A percentile compares a stretch with the other conserved stretches of the same genome.
phyloP scores from a whole-genome alignment of 2,797 vertebrate species.

The Phrynocephalus vlangalii region DNA sequence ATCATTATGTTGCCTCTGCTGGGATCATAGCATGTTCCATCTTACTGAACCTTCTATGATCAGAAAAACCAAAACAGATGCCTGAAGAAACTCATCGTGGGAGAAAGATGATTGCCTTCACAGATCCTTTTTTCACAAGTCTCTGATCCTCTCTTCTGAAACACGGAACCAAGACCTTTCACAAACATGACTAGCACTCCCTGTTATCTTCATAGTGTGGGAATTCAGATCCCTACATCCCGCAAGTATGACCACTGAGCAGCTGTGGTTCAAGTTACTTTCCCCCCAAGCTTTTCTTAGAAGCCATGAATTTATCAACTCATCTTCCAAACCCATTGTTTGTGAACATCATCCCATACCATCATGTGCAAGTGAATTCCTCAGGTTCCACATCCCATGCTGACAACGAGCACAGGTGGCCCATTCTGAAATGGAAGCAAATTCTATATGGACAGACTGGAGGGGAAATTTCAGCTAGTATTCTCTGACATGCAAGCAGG shows the following conservation, averaged over 20 bases:
- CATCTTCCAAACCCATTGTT: not conserved
- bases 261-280: too few relatives aligned
- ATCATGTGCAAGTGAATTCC: not conserved
- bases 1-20: not conserved
- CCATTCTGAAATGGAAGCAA: too few relatives aligned
- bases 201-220: not conserved
- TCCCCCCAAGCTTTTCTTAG: too few relatives aligned
- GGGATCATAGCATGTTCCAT: not conserved
- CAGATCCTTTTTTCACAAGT: not conserved
- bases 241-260: too few relatives aligned
- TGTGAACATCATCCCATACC: too few relatives aligned
- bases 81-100: not conserved
- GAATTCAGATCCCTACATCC: too few relatives aligned
- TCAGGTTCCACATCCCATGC: not conserved
- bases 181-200: too few relatives aligned
- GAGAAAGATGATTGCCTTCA: not conserved
- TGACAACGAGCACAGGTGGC: too few relatives aligned
- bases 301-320: not conserved
- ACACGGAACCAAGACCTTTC: not conserved
- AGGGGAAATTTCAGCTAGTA: too few relatives aligned
- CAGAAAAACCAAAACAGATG: not conserved
- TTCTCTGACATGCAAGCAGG: too few relatives aligned
- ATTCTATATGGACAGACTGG: too few relatives aligned
- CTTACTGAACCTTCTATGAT: not conserved
- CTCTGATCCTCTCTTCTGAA: not conserved